These are phyloP conservation scores for Pocillopora meandrina DNA, from an alignment of 92 coral and sea anemone species.

Conservation along the genomic window DNA sequence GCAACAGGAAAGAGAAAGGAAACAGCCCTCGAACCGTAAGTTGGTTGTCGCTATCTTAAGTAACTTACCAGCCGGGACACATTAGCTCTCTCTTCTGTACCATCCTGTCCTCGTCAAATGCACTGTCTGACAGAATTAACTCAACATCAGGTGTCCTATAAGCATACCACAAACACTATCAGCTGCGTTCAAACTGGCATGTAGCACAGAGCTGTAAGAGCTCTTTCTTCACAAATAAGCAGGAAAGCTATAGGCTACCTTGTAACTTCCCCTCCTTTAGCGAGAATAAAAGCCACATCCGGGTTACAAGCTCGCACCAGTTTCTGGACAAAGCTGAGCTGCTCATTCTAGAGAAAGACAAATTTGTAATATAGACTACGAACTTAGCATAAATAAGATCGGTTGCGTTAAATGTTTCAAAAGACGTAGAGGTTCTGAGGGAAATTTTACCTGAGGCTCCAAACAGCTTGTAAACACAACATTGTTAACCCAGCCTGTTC, in stretches of 20 bases:
- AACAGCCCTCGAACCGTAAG: background rate
- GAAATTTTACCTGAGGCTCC: conserved; percentile 67
- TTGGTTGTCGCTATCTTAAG: too few relatives aligned
- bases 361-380: too few relatives aligned
- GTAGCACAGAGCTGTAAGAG: too few relatives aligned
- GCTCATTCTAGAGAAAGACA: conserved; percentile 58
- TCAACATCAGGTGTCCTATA: conserved; percentile 88
- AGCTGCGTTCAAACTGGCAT: too few relatives aligned
- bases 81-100: conserved; percentile 69
- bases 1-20: background rate
- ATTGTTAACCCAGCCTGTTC: conserved; percentile 78
- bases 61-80: conserved; percentile 90
- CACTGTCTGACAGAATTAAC: conserved; percentile 73
- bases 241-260: conserved; percentile 35
- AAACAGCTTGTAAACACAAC: conserved; percentile 86
- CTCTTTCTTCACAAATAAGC: background rate
- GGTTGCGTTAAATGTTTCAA: background rate
- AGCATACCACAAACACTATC: background rate
- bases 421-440: background rate
- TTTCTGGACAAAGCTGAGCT: conserved; percentile 73
- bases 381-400: too few relatives aligned
- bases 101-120: conserved; percentile 60
- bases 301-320: conserved; percentile 82
- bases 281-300: conserved; percentile 81
- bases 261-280: conserved; percentile 84